These are phyloP conservation scores for Hycleus cichorii DNA, from an alignment of 1,140 invertebrate genomes.

Conservation along the genomic window DNA sequence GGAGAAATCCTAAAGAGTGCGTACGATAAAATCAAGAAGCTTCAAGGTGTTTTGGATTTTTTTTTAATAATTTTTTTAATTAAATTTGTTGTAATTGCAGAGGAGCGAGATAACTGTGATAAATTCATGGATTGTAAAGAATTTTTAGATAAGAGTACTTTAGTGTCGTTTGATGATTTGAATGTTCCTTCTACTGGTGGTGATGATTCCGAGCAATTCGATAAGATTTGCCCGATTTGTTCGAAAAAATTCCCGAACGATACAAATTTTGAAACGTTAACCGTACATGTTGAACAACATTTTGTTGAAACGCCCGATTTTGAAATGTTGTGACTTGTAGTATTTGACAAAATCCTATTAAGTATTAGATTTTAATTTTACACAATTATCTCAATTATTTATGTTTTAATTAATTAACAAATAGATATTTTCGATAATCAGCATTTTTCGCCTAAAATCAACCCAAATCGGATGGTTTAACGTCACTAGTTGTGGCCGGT, in stretches of 20 bases:
- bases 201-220: background rate
- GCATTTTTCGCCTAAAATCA: slow-evolving; percentile 37
- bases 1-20: slow-evolving; percentile 48
- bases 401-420: too few species aligned
- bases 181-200: slow-evolving; percentile 21
- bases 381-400: background rate
- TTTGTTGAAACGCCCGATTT: slow-evolving; percentile 32
- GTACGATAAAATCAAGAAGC: slow-evolving; percentile 4
- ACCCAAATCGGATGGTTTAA: slow-evolving; percentile 64
- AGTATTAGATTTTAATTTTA: slow-evolving; percentile 4
- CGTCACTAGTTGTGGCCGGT: slow-evolving; percentile 55
- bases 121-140: too few species aligned
- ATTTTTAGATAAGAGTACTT: too few species aligned
- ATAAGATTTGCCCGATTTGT: slow-evolving; percentile 48
- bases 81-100: too few species aligned
- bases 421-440: background rate
- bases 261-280: slow-evolving; percentile 43
- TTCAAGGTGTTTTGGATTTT: slow-evolving; percentile 9
- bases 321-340: slow-evolving; percentile 9
- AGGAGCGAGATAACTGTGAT: too few species aligned
- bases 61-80: too few species aligned
- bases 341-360: background rate
- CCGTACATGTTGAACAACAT: slow-evolving; percentile 49
- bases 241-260: slow-evolving; percentile 43
- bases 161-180: slow-evolving; percentile 35